Conservation (phyloP, 1,140 invertebrate species). For the Drosophila malerkotliana region DNA sequence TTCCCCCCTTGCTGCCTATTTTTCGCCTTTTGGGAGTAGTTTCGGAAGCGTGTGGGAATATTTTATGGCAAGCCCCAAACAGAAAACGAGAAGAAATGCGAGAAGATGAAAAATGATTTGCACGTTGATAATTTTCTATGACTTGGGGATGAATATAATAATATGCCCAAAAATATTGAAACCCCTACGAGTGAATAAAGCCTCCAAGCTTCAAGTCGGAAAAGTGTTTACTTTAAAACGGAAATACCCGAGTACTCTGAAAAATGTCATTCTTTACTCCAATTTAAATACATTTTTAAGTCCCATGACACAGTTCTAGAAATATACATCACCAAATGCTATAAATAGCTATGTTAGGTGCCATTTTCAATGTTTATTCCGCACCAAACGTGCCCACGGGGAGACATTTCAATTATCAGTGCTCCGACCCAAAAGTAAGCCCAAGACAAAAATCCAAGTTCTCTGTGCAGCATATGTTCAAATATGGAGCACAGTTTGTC, state of each 20-base stretch:
- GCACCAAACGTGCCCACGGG: conserved; percentile 50
- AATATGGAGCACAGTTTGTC: conserved; percentile 60
- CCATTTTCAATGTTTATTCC: conserved; percentile 11
- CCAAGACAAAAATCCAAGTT: conserved; percentile 28
- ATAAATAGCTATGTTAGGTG: conserved; percentile 12
- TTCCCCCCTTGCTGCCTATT: conserved; percentile 30
- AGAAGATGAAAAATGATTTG: conserved; percentile 45
- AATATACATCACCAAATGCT: conserved; percentile 8
- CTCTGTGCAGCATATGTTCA: conserved; percentile 58
- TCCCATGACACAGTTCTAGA: background rate
- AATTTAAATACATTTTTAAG: background rate
- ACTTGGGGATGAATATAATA: conserved; percentile 26
- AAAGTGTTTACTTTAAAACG: background rate
- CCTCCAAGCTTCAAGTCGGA: background rate
- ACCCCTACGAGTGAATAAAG: background rate
- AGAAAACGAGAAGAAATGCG: conserved; percentile 26
- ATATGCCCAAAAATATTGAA: conserved; percentile 21
- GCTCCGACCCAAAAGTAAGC: conserved; percentile 44
- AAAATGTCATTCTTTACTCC: background rate
- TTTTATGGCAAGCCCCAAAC: conserved; percentile 42
- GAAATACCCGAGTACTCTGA: background rate
- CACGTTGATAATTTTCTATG: conserved; percentile 30
- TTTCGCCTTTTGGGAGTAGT: conserved; percentile 45
- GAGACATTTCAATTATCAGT: conserved; percentile 77
- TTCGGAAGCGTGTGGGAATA: conserved; percentile 50